Evolutionary conservation across 2,113 vertebrate genomes (phyloP), one percentile per base, ranked within the genome.

Genomic region (Nerophis lumbriciformis): DNA sequence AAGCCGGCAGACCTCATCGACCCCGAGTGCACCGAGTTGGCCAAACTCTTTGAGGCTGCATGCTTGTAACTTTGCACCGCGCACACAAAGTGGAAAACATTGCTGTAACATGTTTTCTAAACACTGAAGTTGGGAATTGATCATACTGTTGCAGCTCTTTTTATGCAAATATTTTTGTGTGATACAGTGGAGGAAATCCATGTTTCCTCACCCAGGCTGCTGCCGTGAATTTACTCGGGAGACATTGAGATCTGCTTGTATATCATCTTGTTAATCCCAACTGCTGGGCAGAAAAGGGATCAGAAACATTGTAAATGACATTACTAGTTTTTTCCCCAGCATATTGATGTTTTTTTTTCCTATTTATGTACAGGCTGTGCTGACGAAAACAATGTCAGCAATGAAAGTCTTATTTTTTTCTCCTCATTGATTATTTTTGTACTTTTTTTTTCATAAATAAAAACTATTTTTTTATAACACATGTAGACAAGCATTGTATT

Each of bases 1-100:
- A 93, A 92, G 66, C 94, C 95, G 1, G 88, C 78, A 0, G 93
- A 97, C 84, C 94, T 97, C 62, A 93, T 97, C 15, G 95, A 97
- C 85, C 90, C 94, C 0, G 93, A 94, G 47, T 92, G 89, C 81
- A 86, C 84, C 83, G 95, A 95, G 28, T 81, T 98, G 72, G 83
- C 89, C 66, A 88, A 91, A 73, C 87, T 98, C 19, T 92, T 98
- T 63, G 78, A 88, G 59, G 87, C 78, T 3, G 88, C 86, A 68
- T 89, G 88, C 48, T 80, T 82, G 39, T 90, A 73, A 90, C 5
- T 1, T 4, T 21, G 9, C 37, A 44, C 47, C 21, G 14, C 15
- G 14, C 15, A 11, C 12, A 6, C 28, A 49, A 28, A 6, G 16
- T n/a, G 6, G 16, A 53, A 12, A 28, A 28, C 9, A 53, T 8